Percentiles rank a stretch among this genome's conserved stretches.
phyloP scores from a whole-genome alignment of 2,797 vertebrate genomes.

The Notolabrus celidotus region DNA sequence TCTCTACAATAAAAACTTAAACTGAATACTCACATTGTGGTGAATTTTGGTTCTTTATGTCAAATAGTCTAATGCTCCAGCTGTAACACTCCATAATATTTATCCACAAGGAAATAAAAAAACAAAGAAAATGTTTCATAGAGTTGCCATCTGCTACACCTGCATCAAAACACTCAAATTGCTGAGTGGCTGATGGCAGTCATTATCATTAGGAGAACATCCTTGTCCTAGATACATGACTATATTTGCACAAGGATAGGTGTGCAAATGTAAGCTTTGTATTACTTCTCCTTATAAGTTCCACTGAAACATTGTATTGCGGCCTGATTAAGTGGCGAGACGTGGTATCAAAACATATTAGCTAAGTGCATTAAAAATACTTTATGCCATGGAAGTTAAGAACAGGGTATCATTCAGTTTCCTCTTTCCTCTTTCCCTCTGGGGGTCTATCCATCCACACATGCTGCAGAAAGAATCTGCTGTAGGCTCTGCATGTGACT shows the following conservation, averaged over 20 bases:
- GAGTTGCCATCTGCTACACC: slow-evolving; percentile 1
- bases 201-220: neutral
- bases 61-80: neutral
- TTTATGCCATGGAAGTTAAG: neutral
- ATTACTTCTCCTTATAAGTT: neutral
- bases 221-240: neutral
- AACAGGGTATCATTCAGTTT: neutral
- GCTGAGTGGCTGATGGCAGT: neutral
- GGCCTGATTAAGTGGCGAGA: neutral
- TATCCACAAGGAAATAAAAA: neutral
- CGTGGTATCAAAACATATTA: neutral
- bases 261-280: neutral
- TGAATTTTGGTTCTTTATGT: neutral
- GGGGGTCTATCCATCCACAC: neutral
- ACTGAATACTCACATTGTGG: neutral
- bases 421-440: slow-evolving; percentile 2
- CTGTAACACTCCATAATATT: neutral
- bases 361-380: neutral
- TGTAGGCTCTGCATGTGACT: slow-evolving; percentile 30
- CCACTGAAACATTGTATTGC: neutral
- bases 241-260: neutral
- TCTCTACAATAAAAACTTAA: neutral
- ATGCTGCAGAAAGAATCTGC: neutral
- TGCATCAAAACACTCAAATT: neutral
- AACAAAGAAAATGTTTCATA: neutral